Conservation (phyloP, 2,888 invertebrate species). For the Steinernema scapterisci region DNA sequence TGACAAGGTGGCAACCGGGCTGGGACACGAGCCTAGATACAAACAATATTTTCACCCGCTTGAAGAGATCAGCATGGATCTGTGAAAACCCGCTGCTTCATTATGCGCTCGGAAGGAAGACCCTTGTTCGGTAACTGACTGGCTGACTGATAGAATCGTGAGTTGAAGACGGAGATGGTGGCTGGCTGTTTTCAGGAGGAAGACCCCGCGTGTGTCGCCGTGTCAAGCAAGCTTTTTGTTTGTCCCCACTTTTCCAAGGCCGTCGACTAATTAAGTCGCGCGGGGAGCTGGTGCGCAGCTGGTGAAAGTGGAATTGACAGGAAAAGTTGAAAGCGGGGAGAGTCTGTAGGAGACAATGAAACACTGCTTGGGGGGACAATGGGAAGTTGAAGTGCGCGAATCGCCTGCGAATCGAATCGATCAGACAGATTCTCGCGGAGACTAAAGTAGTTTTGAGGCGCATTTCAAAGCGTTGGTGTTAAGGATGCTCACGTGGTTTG, state of each 20-base stretch:
- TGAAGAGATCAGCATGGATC: constrained; percentile 22
- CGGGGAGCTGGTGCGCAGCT: constrained; percentile 27
- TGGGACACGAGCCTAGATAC: background rate
- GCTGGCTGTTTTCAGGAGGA: background rate
- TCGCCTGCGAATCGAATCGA: background rate
- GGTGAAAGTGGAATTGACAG: background rate
- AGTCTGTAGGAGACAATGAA: background rate
- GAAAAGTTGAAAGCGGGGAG: constrained; percentile 17
- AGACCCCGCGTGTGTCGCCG: background rate
- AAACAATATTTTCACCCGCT: constrained; percentile 19
- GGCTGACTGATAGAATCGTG: background rate
- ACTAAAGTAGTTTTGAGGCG: constrained; percentile 5
- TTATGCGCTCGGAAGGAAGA: constrained; percentile 16
- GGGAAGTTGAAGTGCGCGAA: background rate
- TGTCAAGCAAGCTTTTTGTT: constrained; percentile 21
- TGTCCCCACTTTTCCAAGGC: background rate
- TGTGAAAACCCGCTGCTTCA: constrained; percentile 14
- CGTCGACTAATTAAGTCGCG: constrained; percentile 21
- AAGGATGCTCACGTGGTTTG: background rate
- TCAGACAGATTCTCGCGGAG: constrained; percentile 8
- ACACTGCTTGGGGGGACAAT: background rate
- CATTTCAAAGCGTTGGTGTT: background rate
- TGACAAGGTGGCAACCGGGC: background rate
- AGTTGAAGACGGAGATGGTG: background rate
- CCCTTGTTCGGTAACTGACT: background rate